Evolutionary conservation across 1,140 invertebrate species (phyloP).

Genomic region (Drosophila kepulauana): DNA sequence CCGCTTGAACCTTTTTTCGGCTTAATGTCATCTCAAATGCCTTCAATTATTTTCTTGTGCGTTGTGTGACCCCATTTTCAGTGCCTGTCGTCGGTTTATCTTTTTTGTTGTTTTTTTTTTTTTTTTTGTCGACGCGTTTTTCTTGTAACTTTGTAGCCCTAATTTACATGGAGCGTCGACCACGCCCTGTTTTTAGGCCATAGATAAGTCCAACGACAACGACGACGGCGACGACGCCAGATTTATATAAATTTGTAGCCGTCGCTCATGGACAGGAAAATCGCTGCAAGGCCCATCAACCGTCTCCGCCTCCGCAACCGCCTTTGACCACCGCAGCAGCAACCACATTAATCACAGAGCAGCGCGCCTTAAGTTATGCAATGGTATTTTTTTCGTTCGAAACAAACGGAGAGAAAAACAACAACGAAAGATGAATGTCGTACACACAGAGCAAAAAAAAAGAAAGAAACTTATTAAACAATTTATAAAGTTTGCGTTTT

Average conservation of each 20-base stretch:
- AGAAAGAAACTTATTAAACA: conserved; percentile 52
- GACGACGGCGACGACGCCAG: conserved; percentile 22
- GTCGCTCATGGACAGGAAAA: conserved; percentile 20
- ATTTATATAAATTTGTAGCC: conserved; percentile 52
- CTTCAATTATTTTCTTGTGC: conserved; percentile 62
- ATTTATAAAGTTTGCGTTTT: conserved; percentile 57
- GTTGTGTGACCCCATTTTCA: conserved; percentile 24
- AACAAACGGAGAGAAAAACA: conserved; percentile 18
- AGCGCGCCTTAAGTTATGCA: conserved; percentile 52
- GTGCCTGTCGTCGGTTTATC: conserved; percentile 6
- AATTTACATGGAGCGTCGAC: conserved; percentile 53
- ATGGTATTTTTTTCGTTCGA: conserved; percentile 21
- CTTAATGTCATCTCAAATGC: conserved; percentile 74
- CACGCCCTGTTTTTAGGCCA: conserved; percentile 17
- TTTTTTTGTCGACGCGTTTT: conserved; percentile 22
- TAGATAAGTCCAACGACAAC: conserved; percentile 35
- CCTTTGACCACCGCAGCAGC: conserved; percentile 3
- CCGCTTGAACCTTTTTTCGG: conserved; percentile 47
- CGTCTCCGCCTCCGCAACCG: background rate
- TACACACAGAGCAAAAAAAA: background rate
- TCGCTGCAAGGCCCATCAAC: conserved; percentile 16
- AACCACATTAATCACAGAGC: conserved; percentile 39
- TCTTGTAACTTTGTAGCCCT: conserved; percentile 42
- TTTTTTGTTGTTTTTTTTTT: conserved; percentile 11
- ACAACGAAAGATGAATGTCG: conserved; percentile 36